These are phyloP conservation scores for Aramus guarauna DNA, from an alignment of 2,113 vertebrate genomes.

Conservation along the genomic window DNA sequence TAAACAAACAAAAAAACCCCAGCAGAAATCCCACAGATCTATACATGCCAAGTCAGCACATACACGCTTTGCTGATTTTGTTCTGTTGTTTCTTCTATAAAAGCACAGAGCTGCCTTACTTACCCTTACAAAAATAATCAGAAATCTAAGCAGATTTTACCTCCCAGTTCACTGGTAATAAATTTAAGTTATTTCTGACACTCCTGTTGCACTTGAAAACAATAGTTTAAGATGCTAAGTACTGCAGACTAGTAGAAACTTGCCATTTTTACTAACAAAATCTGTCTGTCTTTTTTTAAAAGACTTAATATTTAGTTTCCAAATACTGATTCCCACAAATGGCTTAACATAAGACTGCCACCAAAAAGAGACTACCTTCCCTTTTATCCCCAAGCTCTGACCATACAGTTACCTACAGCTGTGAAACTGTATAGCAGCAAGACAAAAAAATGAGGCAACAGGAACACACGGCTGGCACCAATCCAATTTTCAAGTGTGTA, in stretches of 20 bases:
- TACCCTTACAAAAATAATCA: neutral
- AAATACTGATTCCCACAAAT: neutral
- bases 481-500: neutral
- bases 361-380: neutral
- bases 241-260: neutral
- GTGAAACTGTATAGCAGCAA: neutral
- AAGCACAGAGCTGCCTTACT: neutral
- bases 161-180: neutral
- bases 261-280: neutral
- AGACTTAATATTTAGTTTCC: neutral
- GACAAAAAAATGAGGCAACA: neutral
- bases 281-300: neutral
- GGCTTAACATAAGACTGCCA: neutral
- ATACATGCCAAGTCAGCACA: too few relatives aligned
- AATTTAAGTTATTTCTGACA: neutral
- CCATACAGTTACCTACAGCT: neutral
- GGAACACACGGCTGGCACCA: neutral
- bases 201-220: neutral
- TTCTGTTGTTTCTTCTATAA: too few relatives aligned
- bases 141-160: neutral
- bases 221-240: neutral
- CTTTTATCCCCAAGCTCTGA: neutral
- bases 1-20: neutral
- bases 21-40: neutral
- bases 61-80: too few relatives aligned